Conservation (phyloP, 2,888 invertebrate genomes). For the Punctoribates punctum region DNA sequence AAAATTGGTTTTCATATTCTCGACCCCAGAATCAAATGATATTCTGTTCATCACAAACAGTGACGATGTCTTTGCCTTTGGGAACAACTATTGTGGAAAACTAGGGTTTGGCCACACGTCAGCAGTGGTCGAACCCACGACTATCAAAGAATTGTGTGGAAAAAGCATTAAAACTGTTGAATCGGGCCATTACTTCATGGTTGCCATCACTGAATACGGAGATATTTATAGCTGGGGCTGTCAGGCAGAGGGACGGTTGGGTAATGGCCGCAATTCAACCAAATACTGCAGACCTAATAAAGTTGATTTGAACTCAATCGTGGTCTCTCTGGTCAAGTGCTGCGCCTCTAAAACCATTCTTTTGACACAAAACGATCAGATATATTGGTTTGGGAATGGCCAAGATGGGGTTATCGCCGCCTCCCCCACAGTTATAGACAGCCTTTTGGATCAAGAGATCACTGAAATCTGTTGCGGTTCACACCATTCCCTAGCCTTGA, state of each 20-base stretch:
- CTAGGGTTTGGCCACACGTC: conserved; percentile 10
- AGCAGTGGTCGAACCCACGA: neutral
- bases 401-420: too few relatives aligned
- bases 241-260: conserved; percentile 21
- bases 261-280: conserved; percentile 3
- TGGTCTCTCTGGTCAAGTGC: neutral
- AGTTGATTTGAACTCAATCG: neutral
- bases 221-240: conserved; percentile 27
- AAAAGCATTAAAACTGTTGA: conserved; percentile 6
- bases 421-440: neutral
- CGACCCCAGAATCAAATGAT: neutral
- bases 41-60: conserved; percentile 23
- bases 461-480: neutral
- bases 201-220: conserved; percentile 9
- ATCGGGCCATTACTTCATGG: neutral
- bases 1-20: neutral
- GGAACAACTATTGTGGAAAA: neutral
- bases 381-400: too few relatives aligned
- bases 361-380: too few relatives aligned
- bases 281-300: neutral
- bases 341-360: too few relatives aligned
- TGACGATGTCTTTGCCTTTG: conserved; percentile 30
- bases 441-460: neutral
- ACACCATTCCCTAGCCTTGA: conserved; percentile 54
- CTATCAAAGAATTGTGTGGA: conserved; percentile 17